Evolutionary conservation across 2,888 invertebrate species (phyloP).

Genomic region (Enchytraeus crypticus): DNA sequence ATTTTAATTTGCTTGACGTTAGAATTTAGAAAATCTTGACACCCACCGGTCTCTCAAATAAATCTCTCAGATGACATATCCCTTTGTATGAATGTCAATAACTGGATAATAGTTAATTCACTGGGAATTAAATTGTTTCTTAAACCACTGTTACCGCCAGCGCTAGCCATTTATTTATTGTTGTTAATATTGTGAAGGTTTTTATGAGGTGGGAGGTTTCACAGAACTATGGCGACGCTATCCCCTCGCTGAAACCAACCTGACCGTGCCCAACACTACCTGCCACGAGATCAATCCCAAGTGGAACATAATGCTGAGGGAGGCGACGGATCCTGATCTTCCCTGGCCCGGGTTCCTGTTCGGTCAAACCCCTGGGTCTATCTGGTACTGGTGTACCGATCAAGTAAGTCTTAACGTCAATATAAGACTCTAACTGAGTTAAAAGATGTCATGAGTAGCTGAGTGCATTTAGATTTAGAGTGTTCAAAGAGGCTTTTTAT

Average conservation of each 20-base stretch:
- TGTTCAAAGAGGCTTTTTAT: too few species aligned
- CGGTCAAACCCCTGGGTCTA: constrained; percentile 49
- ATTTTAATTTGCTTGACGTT: too few species aligned
- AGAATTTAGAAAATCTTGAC: too few species aligned
- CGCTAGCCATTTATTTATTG: background rate
- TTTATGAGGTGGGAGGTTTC: constrained; percentile 45
- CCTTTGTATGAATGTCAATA: too few species aligned
- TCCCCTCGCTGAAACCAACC: constrained; percentile 39
- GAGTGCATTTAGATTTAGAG: too few species aligned
- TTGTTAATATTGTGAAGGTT: constrained; percentile 39
- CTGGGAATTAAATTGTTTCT: background rate
- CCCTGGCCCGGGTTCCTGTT: constrained; percentile 51
- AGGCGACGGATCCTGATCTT: constrained; percentile 42
- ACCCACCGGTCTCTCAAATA: too few species aligned
- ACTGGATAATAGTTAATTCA: background rate
- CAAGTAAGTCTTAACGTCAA: constrained; percentile 32
- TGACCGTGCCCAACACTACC: constrained; percentile 23
- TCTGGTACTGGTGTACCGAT: constrained; percentile 49
- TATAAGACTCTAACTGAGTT: background rate
- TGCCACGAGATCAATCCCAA: constrained; percentile 35
- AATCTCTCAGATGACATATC: too few species aligned
- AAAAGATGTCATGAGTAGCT: too few species aligned
- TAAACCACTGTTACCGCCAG: background rate
- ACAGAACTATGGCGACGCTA: constrained; percentile 39
- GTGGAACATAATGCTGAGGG: constrained; percentile 46